Conservation (phyloP, 2,888 invertebrate genomes). For the Orgyia antiqua region DNA sequence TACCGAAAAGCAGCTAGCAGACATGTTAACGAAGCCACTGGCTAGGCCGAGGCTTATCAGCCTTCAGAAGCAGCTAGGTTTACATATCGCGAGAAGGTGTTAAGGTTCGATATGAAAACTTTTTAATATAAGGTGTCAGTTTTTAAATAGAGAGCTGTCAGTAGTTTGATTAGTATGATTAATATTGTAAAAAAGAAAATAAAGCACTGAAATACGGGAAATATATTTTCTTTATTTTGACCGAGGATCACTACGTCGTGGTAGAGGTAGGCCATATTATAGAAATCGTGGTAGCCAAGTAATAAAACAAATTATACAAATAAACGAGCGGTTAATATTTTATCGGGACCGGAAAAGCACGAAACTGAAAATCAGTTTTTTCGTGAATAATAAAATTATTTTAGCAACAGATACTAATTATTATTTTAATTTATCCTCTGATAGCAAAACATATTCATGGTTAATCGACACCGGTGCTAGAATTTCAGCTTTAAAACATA, state of each 20-base stretch:
- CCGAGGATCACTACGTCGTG: not conserved
- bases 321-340: not conserved
- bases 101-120: too few species aligned
- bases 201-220: too few species aligned
- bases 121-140: too few species aligned
- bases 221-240: too few species aligned
- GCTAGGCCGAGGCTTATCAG: too few species aligned
- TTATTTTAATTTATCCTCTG: not conserved
- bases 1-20: too few species aligned
- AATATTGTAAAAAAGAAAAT: too few species aligned
- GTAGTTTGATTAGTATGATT: too few species aligned
- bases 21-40: too few species aligned
- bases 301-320: not conserved
- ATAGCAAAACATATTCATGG: slow-evolving; percentile 1
- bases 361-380: not conserved
- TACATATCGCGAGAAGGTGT: too few species aligned
- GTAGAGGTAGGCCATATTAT: not conserved
- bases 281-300: not conserved
- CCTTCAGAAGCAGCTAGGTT: too few species aligned
- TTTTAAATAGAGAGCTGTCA: too few species aligned
- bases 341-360: not conserved
- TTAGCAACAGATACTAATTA: not conserved
- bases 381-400: not conserved
- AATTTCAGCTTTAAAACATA: slow-evolving; percentile 9
- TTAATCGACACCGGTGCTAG: slow-evolving; percentile 14